Evolutionary conservation across 2,797 vertebrate species (phyloP).

Genomic region (Diplodus puntazzo): DNA sequence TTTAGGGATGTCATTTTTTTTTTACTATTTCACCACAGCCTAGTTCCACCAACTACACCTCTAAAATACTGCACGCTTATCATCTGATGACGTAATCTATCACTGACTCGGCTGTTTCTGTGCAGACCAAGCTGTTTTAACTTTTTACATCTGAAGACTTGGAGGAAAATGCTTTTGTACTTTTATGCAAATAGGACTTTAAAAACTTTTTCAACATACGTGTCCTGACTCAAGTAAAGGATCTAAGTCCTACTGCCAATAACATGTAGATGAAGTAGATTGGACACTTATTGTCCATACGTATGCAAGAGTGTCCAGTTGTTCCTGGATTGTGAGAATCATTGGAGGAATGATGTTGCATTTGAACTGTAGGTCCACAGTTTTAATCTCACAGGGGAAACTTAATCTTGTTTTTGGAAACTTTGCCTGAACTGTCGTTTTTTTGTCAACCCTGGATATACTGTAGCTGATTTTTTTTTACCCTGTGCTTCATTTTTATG

Average conservation of each 20-base stretch:
- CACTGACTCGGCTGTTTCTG: neutral
- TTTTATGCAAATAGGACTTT: neutral
- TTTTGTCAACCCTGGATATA: neutral
- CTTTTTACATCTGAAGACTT: neutral
- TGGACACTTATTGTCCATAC: neutral
- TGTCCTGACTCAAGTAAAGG: neutral
- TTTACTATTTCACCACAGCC: neutral
- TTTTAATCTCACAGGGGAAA: slow-evolving; percentile 10
- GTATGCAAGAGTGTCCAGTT: neutral
- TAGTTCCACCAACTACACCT: neutral
- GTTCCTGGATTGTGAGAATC: neutral
- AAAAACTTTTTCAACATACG: neutral
- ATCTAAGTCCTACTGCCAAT: neutral
- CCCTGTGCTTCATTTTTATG: slow-evolving; percentile 20
- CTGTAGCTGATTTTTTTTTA: slow-evolving; percentile 4
- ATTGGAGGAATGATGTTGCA: neutral
- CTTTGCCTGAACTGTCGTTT: neutral
- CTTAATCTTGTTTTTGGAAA: slow-evolving; percentile 6
- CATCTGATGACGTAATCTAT: neutral
- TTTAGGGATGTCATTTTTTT: too few relatives aligned
- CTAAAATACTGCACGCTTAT: neutral
- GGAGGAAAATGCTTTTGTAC: neutral
- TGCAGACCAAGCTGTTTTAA: neutral
- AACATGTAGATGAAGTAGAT: neutral
- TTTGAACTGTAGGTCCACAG: neutral